Conservation (phyloP, 2,888 invertebrate genomes). For the Ichneumon xanthorius region DNA sequence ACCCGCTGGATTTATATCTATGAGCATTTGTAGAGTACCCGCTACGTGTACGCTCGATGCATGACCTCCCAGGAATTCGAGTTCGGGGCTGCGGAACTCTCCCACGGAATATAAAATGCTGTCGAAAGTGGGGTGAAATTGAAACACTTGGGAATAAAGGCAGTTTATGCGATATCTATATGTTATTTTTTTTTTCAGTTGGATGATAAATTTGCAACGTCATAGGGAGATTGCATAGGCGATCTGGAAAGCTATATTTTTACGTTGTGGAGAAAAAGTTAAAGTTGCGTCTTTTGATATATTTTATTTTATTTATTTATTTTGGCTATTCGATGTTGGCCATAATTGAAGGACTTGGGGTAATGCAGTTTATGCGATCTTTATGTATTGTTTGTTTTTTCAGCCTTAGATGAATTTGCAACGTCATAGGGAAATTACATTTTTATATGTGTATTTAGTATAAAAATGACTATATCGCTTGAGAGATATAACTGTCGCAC, state of each 20-base stretch:
- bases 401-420: neutral
- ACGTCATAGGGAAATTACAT: neutral
- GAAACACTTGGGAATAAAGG: constrained; percentile 17
- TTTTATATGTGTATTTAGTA: too few relatives aligned
- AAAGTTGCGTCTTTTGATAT: too few relatives aligned
- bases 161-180: neutral
- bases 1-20: constrained; percentile 71
- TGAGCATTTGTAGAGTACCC: constrained; percentile 13
- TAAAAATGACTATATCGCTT: too few relatives aligned
- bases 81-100: constrained; percentile 2
- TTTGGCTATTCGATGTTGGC: too few relatives aligned
- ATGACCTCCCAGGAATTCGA: constrained; percentile 7
- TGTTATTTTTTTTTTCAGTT: neutral
- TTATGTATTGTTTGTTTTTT: neutral
- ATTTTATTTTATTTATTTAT: neutral
- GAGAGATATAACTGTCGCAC: too few relatives aligned
- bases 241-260: neutral
- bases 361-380: neutral
- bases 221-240: neutral
- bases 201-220: neutral
- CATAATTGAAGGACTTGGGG: neutral
- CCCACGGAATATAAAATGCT: neutral
- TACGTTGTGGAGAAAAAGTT: too few relatives aligned
- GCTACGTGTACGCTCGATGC: neutral
- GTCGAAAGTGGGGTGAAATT: neutral